Evolutionary conservation across 2,888 invertebrate species (phyloP).

Genomic region (Chrysomela aeneicollis): DNA sequence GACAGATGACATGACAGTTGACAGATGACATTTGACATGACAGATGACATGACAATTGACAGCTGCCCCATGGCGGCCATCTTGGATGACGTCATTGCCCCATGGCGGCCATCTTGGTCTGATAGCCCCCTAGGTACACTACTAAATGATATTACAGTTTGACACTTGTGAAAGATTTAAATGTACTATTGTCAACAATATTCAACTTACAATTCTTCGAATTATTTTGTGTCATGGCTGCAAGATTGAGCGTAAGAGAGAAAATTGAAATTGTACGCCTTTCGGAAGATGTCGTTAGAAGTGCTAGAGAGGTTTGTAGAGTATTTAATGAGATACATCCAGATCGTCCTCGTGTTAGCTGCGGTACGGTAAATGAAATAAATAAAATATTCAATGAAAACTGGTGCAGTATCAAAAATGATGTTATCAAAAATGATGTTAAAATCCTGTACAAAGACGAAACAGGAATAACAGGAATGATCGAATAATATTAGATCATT

Average conservation of each 20-base stretch:
- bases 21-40: too few relatives aligned
- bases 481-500: not conserved
- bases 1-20: too few relatives aligned
- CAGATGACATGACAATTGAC: too few relatives aligned
- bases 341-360: slow-evolving; percentile 5
- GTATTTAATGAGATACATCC: not conserved
- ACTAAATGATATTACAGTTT: too few relatives aligned
- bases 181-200: not conserved
- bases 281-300: not conserved
- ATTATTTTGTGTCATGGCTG: not conserved
- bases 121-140: too few relatives aligned
- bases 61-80: too few relatives aligned
- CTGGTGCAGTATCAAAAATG: too few relatives aligned
- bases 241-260: not conserved
- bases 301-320: not conserved
- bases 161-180: too few relatives aligned
- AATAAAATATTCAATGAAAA: not conserved
- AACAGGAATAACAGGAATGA: too few relatives aligned
- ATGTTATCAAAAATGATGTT: not conserved
- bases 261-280: not conserved
- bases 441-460: not conserved
- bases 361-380: not conserved
- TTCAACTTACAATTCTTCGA: not conserved
- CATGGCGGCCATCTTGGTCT: too few relatives aligned
- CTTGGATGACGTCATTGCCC: too few relatives aligned